Percentiles rank a stretch among this genome's conserved stretches.
Conservation (phyloP, 2,113 vertebrate species). For the Ailurus styani region DNA sequence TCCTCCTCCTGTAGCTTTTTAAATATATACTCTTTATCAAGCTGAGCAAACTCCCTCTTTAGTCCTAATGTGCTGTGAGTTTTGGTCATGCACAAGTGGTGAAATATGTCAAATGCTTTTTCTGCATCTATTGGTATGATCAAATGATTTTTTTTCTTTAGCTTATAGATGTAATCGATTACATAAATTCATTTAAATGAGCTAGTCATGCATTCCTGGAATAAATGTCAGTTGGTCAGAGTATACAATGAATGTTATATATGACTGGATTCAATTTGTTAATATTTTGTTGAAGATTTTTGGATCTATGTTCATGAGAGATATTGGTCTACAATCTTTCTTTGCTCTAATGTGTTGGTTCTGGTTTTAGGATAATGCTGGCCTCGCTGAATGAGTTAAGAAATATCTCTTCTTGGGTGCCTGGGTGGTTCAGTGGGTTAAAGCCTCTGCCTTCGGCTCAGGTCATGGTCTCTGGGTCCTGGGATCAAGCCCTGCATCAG, state of each 20-base stretch:
- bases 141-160: neutral
- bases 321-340: neutral
- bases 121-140: neutral
- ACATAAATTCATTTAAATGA: neutral
- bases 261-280: neutral
- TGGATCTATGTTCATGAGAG: neutral
- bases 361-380: neutral
- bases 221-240: neutral
- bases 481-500: too few relatives aligned
- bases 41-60: neutral
- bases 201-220: neutral
- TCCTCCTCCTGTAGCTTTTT: too few relatives aligned
- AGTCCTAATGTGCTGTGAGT: neutral
- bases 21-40: neutral
- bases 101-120: neutral
- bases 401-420: neutral
- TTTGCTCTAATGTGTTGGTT: neutral
- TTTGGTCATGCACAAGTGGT: neutral
- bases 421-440: too few relatives aligned
- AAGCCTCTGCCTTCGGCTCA: too few relatives aligned
- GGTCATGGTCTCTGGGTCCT: too few relatives aligned
- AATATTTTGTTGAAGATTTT: neutral
- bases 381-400: neutral
- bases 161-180: neutral
- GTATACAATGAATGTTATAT: neutral